phyloP scores from a whole-genome alignment of 1,140 invertebrate genomes.

The Anadara kagoshimensis region DNA sequence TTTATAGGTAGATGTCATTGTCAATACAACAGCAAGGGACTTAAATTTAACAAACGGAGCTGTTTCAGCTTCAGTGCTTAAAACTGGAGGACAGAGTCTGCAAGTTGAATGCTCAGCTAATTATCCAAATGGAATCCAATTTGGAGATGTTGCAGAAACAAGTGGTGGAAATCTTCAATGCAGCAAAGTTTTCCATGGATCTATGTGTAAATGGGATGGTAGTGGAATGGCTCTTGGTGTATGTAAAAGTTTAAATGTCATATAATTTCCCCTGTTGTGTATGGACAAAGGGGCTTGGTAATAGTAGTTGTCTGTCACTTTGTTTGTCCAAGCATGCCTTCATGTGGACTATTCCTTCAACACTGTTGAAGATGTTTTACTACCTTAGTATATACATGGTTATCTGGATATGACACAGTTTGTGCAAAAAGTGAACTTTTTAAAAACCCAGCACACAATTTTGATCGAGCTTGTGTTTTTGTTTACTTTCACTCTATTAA shows the following conservation, averaged over 20 bases:
- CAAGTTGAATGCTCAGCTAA: slow-evolving; percentile 37
- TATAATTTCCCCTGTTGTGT: too few species aligned
- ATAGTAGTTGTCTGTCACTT: too few species aligned
- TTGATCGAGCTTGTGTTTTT: too few species aligned
- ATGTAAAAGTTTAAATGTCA: not conserved
- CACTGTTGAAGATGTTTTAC: too few species aligned
- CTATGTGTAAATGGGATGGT: not conserved
- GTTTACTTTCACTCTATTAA: too few species aligned
- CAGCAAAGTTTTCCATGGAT: slow-evolving; percentile 43
- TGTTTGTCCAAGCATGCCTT: too few species aligned
- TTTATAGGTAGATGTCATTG: slow-evolving; percentile 52
- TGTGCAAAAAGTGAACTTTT: too few species aligned
- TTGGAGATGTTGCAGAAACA: slow-evolving; percentile 48
- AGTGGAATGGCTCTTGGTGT: not conserved
- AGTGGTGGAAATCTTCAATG: slow-evolving; percentile 46
- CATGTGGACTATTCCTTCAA: too few species aligned
- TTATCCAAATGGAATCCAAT: slow-evolving; percentile 40
- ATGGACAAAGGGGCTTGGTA: too few species aligned
- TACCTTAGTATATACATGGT: too few species aligned
- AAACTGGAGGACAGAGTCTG: slow-evolving; percentile 28
- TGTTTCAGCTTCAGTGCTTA: slow-evolving; percentile 38
- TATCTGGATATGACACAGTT: too few species aligned
- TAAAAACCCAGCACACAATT: too few species aligned
- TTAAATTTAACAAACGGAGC: slow-evolving; percentile 41
- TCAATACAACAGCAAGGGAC: slow-evolving; percentile 39